Base-by-base conservation (phyloP, 2,888 invertebrate genomes). In the Nymphalis polychloros region DNA sequence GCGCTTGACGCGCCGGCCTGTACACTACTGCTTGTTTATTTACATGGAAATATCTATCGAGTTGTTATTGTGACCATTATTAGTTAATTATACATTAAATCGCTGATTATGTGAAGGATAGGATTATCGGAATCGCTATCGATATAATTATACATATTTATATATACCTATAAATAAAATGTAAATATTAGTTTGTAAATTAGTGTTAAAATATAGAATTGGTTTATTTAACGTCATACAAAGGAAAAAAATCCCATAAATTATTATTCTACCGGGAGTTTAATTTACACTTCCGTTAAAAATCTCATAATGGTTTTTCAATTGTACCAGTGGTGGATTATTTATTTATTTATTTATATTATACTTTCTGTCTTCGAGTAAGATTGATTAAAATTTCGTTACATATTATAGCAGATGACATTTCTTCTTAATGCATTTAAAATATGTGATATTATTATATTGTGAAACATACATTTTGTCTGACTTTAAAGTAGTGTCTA, bases 71-170 rank as follows among this genome's bases (percentile, higher is more conserved):
- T 91, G 92, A 92, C 90, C 91, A 91, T 90, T 87, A 91, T 91
- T 92, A 91, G 91, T 91, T 92, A 92, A 92, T 90, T 92, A 91
- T 92, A 92, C 91, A 90, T 89, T 84, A 87, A 86, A 89, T 86
- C 81, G 86, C 88, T 86, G 88, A 88, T 84, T 84, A 86, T 83
- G 87, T 89, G 88, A 86, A 85, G 79, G 90, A 91, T 90, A 89
- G 87, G 90, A 84, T 90, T 88, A 84, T 86, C 82, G 81, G 82
- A 88, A 88, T 89, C 89, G 84, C 89, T 91, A 89, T 91, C 88
- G 83, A 88, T 87, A 90, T 90, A 88, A 90, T 88, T 91, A 92
- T 92, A 91, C 90, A 92, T 92, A 92, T 92, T 92, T 92, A 92
- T 92, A 92, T 89, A 92, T 90, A 92, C 87, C 86, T 91, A 91